A percentile compares a stretch with the other conserved stretches of the same genome.
These are phyloP conservation scores for Nothoprocta pentlandii DNA, from an alignment of 2,113 vertebrate genomes.

Conservation along the genomic window DNA sequence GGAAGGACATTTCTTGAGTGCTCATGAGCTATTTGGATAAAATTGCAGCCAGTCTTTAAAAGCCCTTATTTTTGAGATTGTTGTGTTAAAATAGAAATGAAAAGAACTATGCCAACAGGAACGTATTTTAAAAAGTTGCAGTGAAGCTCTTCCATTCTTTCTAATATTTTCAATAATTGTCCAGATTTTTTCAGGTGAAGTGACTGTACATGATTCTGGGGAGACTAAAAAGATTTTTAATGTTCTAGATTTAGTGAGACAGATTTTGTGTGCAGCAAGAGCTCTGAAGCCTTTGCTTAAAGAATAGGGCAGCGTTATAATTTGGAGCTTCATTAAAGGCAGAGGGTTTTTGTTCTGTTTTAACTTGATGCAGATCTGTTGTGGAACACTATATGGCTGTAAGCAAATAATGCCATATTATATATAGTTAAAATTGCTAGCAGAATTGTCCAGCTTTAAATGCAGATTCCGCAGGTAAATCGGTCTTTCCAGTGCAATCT, in stretches of 20 bases:
- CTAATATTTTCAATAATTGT: not conserved
- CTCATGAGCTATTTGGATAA: not conserved
- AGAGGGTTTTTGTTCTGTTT: not conserved
- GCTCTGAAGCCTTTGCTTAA: not conserved
- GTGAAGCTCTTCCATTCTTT: not conserved
- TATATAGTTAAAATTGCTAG: not conserved
- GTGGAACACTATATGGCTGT: not conserved
- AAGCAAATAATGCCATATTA: fast-evolving
- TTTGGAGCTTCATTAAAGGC: not conserved
- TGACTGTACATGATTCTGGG: not conserved
- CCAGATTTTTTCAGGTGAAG: not conserved
- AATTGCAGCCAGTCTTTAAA: not conserved
- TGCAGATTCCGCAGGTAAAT: not conserved
- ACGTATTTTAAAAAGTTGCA: not conserved
- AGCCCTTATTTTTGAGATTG: not conserved
- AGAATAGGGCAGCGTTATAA: not conserved
- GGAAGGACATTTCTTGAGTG: not conserved
- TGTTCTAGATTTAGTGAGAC: not conserved
- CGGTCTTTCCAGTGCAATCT: not conserved
- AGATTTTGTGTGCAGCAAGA: not conserved
- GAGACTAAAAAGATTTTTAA: not conserved
- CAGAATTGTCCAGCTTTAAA: not conserved
- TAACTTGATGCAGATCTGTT: not conserved
- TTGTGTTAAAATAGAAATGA: not conserved
- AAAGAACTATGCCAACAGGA: not conserved